Conservation (phyloP, 2,797 vertebrate genomes). For the Sternarchorhynchus goeldii region DNA sequence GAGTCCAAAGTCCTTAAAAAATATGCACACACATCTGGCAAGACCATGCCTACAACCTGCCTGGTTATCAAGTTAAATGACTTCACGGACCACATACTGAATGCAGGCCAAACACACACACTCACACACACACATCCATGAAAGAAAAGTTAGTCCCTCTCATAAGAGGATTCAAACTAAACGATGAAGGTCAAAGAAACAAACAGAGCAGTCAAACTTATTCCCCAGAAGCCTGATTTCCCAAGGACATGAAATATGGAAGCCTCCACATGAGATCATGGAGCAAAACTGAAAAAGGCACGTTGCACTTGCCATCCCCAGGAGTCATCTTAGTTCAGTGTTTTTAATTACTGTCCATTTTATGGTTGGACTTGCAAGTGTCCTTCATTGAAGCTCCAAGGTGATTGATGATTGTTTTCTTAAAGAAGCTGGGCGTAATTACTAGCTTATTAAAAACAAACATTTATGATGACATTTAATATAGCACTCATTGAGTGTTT, state of each 20-base stretch:
- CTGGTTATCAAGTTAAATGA: conserved; percentile 5
- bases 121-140: conserved; percentile 26
- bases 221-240: background rate
- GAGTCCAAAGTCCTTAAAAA: conserved; percentile 19
- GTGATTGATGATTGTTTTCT: too few relatives aligned
- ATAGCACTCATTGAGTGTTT: too few relatives aligned
- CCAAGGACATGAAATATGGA: background rate
- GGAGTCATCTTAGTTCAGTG: too few relatives aligned
- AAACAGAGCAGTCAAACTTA: background rate
- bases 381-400: too few relatives aligned
- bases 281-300: too few relatives aligned
- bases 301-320: too few relatives aligned
- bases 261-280: too few relatives aligned
- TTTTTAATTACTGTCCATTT: too few relatives aligned
- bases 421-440: too few relatives aligned
- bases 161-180: background rate
- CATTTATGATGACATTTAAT: too few relatives aligned
- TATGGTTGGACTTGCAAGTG: too few relatives aligned
- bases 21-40: background rate
- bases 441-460: too few relatives aligned
- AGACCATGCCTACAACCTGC: background rate
- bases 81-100: conserved; percentile 16
- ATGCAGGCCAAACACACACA: conserved; percentile 35
- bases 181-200: background rate
- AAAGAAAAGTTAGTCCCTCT: background rate